Base-by-base conservation (phyloP, 2,797 vertebrate species). In the Dicrostonyx torquatus region DNA sequence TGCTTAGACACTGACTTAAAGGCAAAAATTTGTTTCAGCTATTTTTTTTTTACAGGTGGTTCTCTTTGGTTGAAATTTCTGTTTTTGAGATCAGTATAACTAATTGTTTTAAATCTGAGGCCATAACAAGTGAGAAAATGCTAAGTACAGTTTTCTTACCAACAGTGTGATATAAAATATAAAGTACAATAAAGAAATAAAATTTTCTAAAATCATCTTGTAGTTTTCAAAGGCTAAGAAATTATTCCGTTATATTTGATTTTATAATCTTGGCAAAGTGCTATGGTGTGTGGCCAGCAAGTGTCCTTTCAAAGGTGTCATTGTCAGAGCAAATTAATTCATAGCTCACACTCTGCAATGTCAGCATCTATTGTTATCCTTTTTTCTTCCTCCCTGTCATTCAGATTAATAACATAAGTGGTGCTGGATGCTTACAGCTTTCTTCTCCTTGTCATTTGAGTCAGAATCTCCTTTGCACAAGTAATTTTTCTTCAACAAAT, bases 331-430 rank as follows among this genome's bases (percentile, higher is more conserved):
- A 98, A 98, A 98, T 97, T 98, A 97, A 98, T 98, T 97, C 89
- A 96, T 89, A 92, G 83, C 66, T 97, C 85, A 78, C 86, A 77
- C 84, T 96, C 43, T 95, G 82, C 94, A 60, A 48, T 90, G 94
- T 97, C 97, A 98, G 93, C 62, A 9, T 96, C 94, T 96, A 97
- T 95, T 97, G 94, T 97, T 97, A 85, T 92, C 94, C 91, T 96
- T 94, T 73, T 97, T 72, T 92, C 93, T 97, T 96, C 76, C 82
- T 75, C 68, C 83, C 89, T 98, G 97, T 97, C 97, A 97, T 97
- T 97, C 94, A 98, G 96, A 98, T 98, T 97, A 98, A 98, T 98
- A 98, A 97, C 9, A 0, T 98, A 97, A 98, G 70, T 96, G 82
- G 68, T 95, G 75, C 68, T 96, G 34, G 91, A 79, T 48, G 62